These are phyloP conservation scores for Drosophila cracens DNA, from an alignment of 2,888 invertebrate genomes.

Conservation along the genomic window DNA sequence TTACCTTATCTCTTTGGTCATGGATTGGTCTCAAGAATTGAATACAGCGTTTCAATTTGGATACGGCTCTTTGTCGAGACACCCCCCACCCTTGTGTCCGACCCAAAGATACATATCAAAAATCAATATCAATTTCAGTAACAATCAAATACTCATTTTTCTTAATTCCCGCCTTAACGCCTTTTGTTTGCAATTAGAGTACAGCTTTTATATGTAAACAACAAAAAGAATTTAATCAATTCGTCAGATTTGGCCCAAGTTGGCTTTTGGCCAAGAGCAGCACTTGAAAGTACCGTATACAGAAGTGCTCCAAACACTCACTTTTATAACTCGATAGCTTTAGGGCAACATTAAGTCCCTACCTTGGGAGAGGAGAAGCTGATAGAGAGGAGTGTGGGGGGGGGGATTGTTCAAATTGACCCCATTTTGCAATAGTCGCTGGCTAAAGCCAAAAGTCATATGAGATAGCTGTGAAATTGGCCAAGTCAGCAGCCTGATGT, in stretches of 20 bases:
- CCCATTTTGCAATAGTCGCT: constrained; percentile 31
- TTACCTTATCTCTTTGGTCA: background rate
- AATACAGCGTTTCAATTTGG: background rate
- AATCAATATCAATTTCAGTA: background rate
- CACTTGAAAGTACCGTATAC: constrained; percentile 20
- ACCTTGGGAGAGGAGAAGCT: background rate
- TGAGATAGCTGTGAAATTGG: constrained; percentile 32
- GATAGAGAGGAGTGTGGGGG: too few relatives aligned
- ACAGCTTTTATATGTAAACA: background rate
- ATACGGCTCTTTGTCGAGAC: background rate
- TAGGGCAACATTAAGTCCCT: background rate
- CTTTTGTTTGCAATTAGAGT: background rate
- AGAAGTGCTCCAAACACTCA: constrained; percentile 4
- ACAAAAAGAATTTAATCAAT: constrained; percentile 12
- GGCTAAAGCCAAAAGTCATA: constrained; percentile 16
- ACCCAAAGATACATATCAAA: background rate
- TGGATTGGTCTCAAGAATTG: background rate
- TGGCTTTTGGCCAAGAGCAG: background rate
- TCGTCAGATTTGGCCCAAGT: constrained; percentile 12
- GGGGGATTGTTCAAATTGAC: constrained; percentile 45
- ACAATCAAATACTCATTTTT: background rate
- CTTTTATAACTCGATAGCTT: constrained; percentile 16
- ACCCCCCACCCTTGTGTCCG: background rate
- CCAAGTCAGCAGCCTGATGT: constrained; percentile 48
- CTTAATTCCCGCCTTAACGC: background rate